Evolutionary conservation across 1,140 invertebrate genomes (phyloP), one percentile per base, ranked within the genome.

Genomic region (Drosophila nikananu): DNA sequence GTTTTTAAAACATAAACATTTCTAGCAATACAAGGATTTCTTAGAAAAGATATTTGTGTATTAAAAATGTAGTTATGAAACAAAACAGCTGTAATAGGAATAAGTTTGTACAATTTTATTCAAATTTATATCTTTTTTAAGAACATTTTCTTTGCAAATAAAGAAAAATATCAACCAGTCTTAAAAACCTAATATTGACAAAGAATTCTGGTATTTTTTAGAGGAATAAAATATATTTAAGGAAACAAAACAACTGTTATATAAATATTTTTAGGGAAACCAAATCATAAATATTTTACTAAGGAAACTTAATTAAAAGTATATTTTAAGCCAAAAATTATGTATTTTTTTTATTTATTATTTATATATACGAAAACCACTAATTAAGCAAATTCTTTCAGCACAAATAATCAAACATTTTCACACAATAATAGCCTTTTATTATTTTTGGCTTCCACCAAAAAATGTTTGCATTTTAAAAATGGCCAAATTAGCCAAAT

Each of bases 381-480:
- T 37, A 8, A 37, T 23, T 55, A 10, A 23, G 10, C 5, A n/a
- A 37, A 55, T 37, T 37, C 32, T 35, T 37, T 37, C 2, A 21
- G 10, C 17, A 9, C 13, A 37, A 37, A 21, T 17, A 37, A 37
- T 17, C 15, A 23, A n/a, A n/a, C n/a, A 55, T 55, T 15, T 17
- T 4, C 1, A 8, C 32, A 23, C 12, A 37, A 37, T 37, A 37
- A 55, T 37, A 37, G 21, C 2, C 32, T 37, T 17, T n/a, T 39
- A 39, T 37, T 57, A 25, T 23, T 10, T 5, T 39, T 39, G 32
- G 52, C 21, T n/a, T 39, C 19, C 52, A 15, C 17, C 37, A 3
- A n/a, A 4, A 61, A 42, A 10, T 15, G 37, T 25, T 65, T 35
- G 32, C 41, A 66, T 66, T 63, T 66, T 63, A 23, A 44, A 66